These are phyloP conservation scores for Lomographa bimaculata DNA, from an alignment of 2,888 invertebrate species.

Conservation along the genomic window DNA sequence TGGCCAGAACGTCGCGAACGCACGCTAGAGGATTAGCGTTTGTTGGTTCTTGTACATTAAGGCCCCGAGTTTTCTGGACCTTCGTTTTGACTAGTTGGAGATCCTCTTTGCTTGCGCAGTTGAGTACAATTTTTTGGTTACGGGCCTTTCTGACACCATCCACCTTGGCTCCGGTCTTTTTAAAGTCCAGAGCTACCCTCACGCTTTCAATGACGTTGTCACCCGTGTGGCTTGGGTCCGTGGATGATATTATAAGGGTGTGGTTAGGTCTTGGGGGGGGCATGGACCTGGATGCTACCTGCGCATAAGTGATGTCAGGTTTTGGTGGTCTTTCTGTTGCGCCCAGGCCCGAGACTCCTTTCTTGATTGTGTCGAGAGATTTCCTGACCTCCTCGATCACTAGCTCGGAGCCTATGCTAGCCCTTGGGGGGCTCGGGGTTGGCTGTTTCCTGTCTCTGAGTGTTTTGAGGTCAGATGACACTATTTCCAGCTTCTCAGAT, in stretches of 20 bases:
- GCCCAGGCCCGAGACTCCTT: too few relatives aligned
- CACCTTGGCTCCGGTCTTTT: background rate
- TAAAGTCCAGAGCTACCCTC: background rate
- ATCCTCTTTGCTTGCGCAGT: constrained; percentile 1
- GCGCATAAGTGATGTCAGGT: background rate
- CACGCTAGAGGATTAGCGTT: background rate
- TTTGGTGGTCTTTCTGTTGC: background rate
- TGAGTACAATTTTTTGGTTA: background rate
- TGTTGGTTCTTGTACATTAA: background rate
- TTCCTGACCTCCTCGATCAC: too few relatives aligned
- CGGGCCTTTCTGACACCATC: background rate
- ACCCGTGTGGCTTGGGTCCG: background rate
- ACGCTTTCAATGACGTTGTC: background rate
- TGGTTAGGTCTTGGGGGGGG: background rate
- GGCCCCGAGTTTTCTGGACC: background rate
- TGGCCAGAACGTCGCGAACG: background rate
- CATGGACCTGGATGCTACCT: too few relatives aligned
- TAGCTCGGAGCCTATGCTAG: too few relatives aligned
- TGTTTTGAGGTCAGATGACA: too few relatives aligned
- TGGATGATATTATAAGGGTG: background rate
- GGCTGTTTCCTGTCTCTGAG: too few relatives aligned
- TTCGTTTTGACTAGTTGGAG: background rate
- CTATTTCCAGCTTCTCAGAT: too few relatives aligned
- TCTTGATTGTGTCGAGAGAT: too few relatives aligned
- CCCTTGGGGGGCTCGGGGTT: too few relatives aligned